Evolutionary conservation across 2,113 vertebrate genomes (phyloP).

Genomic region (Chloebia gouldiae): DNA sequence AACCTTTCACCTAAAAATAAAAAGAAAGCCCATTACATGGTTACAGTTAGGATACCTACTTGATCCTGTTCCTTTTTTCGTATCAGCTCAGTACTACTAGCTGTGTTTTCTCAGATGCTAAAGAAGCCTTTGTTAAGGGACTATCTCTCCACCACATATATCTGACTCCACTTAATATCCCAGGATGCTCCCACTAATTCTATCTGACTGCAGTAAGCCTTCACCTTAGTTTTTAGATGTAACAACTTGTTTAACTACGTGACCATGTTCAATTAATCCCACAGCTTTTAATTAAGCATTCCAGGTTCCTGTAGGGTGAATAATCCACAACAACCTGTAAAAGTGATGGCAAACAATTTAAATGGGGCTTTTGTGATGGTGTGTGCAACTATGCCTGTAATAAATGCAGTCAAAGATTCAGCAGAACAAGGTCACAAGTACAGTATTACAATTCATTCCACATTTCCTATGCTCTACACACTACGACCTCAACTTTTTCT

Average conservation of each 20-base stretch:
- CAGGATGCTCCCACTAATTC: not conserved
- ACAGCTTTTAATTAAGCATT: not conserved
- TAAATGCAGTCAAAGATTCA: not conserved
- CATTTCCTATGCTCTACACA: not conserved
- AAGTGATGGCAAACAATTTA: not conserved
- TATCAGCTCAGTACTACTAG: not conserved
- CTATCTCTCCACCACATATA: not conserved
- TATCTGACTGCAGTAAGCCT: not conserved
- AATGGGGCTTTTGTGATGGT: not conserved
- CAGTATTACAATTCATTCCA: not conserved
- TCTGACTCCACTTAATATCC: not conserved
- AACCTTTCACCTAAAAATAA: constrained; percentile 87
- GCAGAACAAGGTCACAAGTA: not conserved
- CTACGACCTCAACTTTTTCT: not conserved
- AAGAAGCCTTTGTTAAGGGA: not conserved
- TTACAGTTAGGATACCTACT: not conserved
- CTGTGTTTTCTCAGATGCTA: not conserved
- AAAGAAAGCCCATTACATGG: not conserved
- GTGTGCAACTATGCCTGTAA: not conserved
- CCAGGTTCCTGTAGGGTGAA: not conserved
- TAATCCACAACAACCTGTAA: not conserved
- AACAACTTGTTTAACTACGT: not conserved
- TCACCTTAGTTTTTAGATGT: not conserved
- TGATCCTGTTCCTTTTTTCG: not conserved
- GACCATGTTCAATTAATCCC: not conserved